phyloP scores from a whole-genome alignment of 1,140 invertebrate genomes.

The Drosophila pachea region DNA sequence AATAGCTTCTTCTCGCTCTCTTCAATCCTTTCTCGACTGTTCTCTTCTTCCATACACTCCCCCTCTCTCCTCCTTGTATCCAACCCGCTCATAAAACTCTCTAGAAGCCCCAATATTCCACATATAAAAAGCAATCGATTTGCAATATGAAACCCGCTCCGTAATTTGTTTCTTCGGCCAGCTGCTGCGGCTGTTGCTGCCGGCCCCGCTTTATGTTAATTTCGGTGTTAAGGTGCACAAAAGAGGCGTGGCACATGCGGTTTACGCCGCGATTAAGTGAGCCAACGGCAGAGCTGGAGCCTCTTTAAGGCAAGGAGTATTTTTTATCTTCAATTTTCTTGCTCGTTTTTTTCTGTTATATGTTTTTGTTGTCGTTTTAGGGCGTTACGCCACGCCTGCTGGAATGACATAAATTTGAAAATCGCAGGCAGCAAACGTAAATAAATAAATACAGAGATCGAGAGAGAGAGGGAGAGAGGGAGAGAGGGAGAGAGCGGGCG shows the following conservation, averaged over 20 bases:
- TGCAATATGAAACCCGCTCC: slow-evolving; percentile 24
- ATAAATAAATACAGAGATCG: slow-evolving; percentile 48
- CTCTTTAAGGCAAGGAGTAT: slow-evolving; percentile 5
- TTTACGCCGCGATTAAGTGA: slow-evolving; percentile 33
- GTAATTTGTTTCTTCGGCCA: slow-evolving; percentile 33
- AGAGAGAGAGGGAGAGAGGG: background rate
- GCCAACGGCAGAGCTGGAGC: slow-evolving; percentile 12
- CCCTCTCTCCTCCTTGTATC: too few species aligned
- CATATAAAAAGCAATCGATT: background rate
- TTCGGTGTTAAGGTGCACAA: slow-evolving; percentile 70
- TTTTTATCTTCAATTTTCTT: slow-evolving; percentile 10
- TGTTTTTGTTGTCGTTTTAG: slow-evolving; percentile 7
- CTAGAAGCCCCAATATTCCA: background rate
- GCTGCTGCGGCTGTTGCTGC: slow-evolving; percentile 15
- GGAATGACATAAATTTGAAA: slow-evolving; percentile 47
- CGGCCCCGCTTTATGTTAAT: slow-evolving; percentile 46
- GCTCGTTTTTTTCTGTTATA: background rate
- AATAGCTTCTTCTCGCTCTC: too few species aligned
- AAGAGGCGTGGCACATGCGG: slow-evolving; percentile 51
- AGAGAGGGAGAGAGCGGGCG: background rate
- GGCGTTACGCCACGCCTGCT: slow-evolving; percentile 48
- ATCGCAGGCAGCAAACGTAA: slow-evolving; percentile 39
- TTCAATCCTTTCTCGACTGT: too few species aligned
- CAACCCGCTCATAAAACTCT: too few species aligned
- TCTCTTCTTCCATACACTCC: too few species aligned